Base-by-base conservation (phyloP, 1,140 invertebrate species). In the Cecropterus lyciades region DNA sequence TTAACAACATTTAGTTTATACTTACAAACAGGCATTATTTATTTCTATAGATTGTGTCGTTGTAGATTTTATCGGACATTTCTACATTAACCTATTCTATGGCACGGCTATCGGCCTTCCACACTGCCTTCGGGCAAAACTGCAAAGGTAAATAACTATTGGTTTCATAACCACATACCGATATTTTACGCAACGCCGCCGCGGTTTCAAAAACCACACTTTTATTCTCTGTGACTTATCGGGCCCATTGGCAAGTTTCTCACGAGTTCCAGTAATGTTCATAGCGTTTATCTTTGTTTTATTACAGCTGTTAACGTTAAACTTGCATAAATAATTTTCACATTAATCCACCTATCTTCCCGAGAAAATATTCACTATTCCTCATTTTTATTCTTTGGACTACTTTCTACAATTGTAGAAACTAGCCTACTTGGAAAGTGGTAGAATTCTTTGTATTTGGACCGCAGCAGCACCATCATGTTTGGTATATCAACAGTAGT, bases 111-210 rank as follows among this genome's bases (percentile, higher is more conserved):
- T 6, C 43, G 56, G 14, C 56, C 56, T 60, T 60, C 56, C 24
- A 15, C 9, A 37, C 13, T 59, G 55, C 17, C 42, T 30, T 24
- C 42, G 24, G 42, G 55, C 55, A n/a, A 43, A 53, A 45, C 55
- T 42, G 55, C 43, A 60, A 60, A 60, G 27, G 56, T 60, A 60
- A 60, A 60, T 48, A 60, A 60, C 56, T 60, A 48, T 60, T 48
- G 17, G 56, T 60, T 60, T 60, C 56, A 55, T 55, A 55, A 55
- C 51, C 11, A 55, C 51, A 55, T 55, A 55, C 51, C 51, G 17
- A 55, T 55, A 55, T 16, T 40, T 55, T 55, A 55, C 51, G 51
- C 51, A 55, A 55, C 14, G 33, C 3, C 51, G 48, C n/a, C 17
- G 51, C 30, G 51, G 51, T 55, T 55, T 37, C 51, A 55, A 55